Evolutionary conservation across 2,113 vertebrate species (phyloP), one percentile per base, ranked within the genome.

Genomic region (Lampris incognitus): DNA sequence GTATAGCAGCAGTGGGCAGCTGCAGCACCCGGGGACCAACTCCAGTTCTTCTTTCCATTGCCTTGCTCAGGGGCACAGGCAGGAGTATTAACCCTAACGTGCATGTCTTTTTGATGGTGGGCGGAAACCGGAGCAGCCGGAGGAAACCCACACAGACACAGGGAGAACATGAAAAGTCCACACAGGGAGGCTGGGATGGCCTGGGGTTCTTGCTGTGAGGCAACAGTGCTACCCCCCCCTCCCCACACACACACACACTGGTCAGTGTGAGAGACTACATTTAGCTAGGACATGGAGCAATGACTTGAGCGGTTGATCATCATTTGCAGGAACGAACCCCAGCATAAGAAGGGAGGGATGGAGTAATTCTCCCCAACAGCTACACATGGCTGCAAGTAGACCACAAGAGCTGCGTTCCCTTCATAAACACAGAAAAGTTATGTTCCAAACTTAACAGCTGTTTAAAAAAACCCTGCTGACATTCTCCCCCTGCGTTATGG

Each of bases 391-490:
- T 4, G 6, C 37, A 48, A 55, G n/a, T 37, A 63, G 55, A 63
- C 67, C 37, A 76, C 60, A 81, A 60, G 49, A 63, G 63, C 11
- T 44, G 4, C 3, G 50, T 39, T 55, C 69, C 9, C 59, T 39
- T 72, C 59, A 56, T 51, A 67, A 8, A n/a, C 70, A 44, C 61
- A 84, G 9, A 72, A 50, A 72, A 46, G 82, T 88, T 38, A 80
- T 74, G 82, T 76, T 70, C 71, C 71, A 60, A 69, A 54, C 66
- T 82, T 75, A 81, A 77, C 89, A 92, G 86, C 90, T 89, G 89
- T 78, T 87, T 74, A 55, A 82, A 24, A 24, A 24, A 76, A 50
- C 38, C 37, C 62, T 24, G 42, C 56, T 49, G 52, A 58, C 57
- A 67, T 76, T 76, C 11, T 82, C 62, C 72, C 68, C 56, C 66